Evolutionary conservation across 2,888 invertebrate genomes (phyloP), one percentile per base, ranked within the genome.

Genomic region (Yponomeuta sedellus): DNA sequence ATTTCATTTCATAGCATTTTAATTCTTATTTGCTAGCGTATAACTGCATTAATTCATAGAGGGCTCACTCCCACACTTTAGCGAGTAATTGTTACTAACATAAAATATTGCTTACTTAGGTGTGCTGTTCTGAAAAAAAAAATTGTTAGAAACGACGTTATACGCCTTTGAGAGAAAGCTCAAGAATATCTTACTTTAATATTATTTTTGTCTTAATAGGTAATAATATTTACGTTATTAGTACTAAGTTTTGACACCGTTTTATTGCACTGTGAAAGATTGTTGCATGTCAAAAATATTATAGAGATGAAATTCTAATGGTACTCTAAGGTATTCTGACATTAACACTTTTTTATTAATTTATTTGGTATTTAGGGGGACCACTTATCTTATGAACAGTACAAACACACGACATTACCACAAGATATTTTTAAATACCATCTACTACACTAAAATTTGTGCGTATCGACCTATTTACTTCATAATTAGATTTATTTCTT

Each of bases 381-480:
- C 59, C 10, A 59, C 25, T 52, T 52, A 52, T 52, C 1, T n/a
- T 61, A 63, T 10, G 63, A 4, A 63, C 63, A 20, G 8, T 40
- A 58, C 63, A 44, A n/a, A 63, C 39, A 12, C 19, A 63, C 44
- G 22, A 20, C 39, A 19, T 34, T 40, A 62, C 34, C 34, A 62
- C 19, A 22, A 11, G 40, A 44, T 64, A 52, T 34, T 52, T 52
- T 52, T 52, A 52, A 64, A 64, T 57, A 56, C 57, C 63, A 64
- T 64, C 25, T 64, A 78, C 88, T 90, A 88, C 84, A 79, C 83
- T 88, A 88, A 81, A 78, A 82, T 88, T 90, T 90, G 90, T 90
- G 90, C 90, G 90, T 90, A 84, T 90, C 88, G 79, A 83, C 78
- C 85, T 88, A 87, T 80, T 65, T 34, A 66, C 44, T 52, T 16